phyloP scores from a whole-genome alignment of 1,140 invertebrate species.

The Phortica variegata region DNA sequence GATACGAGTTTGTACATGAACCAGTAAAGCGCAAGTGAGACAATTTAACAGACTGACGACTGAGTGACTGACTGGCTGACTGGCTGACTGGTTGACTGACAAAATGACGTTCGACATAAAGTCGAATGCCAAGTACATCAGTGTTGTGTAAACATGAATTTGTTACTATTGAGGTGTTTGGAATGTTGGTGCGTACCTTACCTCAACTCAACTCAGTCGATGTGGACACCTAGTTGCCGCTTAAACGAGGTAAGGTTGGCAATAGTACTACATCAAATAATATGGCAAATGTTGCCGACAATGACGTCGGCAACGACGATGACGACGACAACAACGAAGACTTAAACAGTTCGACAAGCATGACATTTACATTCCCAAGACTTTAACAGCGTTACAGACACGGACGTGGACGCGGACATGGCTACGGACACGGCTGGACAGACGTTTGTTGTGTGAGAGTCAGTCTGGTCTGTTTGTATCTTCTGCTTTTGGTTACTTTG shows the following conservation, averaged over 20 bases:
- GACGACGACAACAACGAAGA: slow-evolving; percentile 7
- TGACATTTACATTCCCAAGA: slow-evolving; percentile 49
- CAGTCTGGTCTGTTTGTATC: too few species aligned
- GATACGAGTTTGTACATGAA: too few species aligned
- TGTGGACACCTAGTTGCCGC: slow-evolving; percentile 16
- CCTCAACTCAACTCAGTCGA: too few species aligned
- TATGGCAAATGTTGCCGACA: slow-evolving; percentile 54
- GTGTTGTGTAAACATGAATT: slow-evolving; percentile 46
- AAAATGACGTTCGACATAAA: neutral
- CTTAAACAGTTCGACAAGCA: slow-evolving; percentile 20
- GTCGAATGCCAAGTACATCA: slow-evolving; percentile 22
- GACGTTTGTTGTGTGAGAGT: too few species aligned
- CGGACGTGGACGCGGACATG: too few species aligned
- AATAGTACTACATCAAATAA: slow-evolving; percentile 48
- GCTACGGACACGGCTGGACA: too few species aligned
- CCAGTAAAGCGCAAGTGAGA: too few species aligned
- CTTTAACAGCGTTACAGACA: too few species aligned
- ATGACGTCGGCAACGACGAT: slow-evolving; percentile 33
- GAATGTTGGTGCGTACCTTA: too few species aligned
- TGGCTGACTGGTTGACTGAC: neutral
- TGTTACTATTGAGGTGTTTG: slow-evolving; percentile 43
- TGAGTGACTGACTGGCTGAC: neutral
- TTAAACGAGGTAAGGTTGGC: neutral
- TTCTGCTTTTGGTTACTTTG: slow-evolving; percentile 37
- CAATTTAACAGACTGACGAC: slow-evolving; percentile 11